These are phyloP conservation scores for Natrix natrix DNA, from an alignment of 2,797 vertebrate species.

Conservation along the genomic window DNA sequence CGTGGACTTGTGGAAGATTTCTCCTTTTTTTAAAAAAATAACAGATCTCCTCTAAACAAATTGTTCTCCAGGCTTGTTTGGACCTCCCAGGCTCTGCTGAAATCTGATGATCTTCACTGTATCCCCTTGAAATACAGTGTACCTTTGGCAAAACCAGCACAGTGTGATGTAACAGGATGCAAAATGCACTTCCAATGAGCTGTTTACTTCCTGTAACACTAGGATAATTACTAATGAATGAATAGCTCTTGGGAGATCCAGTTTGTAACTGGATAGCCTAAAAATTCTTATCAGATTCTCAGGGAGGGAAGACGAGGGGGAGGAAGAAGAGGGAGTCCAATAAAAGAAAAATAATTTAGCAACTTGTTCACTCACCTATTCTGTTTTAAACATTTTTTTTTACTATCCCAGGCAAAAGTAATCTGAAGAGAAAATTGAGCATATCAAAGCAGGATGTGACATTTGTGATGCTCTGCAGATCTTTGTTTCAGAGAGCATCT, in stretches of 20 bases:
- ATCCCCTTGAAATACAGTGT: slow-evolving; percentile 64
- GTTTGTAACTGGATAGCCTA: slow-evolving; percentile 65
- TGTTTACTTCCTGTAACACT: slow-evolving; percentile 67
- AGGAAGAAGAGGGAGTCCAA: slow-evolving; percentile 8
- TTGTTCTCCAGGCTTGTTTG: slow-evolving; percentile 13
- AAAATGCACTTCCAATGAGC: slow-evolving; percentile 63
- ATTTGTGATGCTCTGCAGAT: slow-evolving; percentile 72
- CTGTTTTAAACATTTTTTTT: slow-evolving; percentile 55
- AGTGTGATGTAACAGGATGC: slow-evolving; percentile 61
- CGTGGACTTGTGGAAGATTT: not conserved
- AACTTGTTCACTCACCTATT: slow-evolving; percentile 50
- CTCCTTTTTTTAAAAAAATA: not conserved
- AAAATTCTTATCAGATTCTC: slow-evolving; percentile 71
- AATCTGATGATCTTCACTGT: slow-evolving; percentile 69
- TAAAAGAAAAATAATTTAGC: slow-evolving; percentile 31
- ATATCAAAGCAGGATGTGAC: slow-evolving; percentile 73
- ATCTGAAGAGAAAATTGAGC: slow-evolving; percentile 70
- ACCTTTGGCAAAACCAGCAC: slow-evolving; percentile 54
- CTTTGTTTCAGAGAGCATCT: slow-evolving; percentile 70
- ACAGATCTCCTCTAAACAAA: not conserved
- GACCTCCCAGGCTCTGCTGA: slow-evolving; percentile 51
- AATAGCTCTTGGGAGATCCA: slow-evolving; percentile 58
- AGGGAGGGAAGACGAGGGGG: slow-evolving; percentile 46
- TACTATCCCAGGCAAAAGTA: slow-evolving; percentile 62
- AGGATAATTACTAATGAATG: slow-evolving; percentile 63